These are phyloP conservation scores for Drosophila takahashii DNA, from an alignment of 1,140 invertebrate species.

Conservation along the genomic window DNA sequence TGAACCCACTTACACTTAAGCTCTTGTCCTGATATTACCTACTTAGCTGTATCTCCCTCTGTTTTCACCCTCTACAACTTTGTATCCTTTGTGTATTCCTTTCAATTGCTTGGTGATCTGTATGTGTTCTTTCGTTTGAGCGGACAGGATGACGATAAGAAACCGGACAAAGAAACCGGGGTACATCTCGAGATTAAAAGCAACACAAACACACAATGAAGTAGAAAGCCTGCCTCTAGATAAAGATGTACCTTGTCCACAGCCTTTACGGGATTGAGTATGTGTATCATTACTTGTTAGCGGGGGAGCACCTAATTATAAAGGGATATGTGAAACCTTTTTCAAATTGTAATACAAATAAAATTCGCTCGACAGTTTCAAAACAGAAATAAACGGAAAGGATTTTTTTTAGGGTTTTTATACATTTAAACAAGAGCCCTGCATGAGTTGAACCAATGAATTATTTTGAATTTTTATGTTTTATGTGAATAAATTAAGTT, in stretches of 20 bases:
- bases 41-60: conserved; percentile 37
- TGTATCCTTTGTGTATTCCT: conserved; percentile 12
- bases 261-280: conserved; percentile 33
- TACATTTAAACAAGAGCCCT: too few species aligned
- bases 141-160: conserved; percentile 15
- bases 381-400: conserved; percentile 6
- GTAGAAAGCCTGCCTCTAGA: conserved; percentile 5
- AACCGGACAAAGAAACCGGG: conserved; percentile 6
- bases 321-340: conserved; percentile 38
- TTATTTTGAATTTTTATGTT: too few species aligned
- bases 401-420: too few species aligned
- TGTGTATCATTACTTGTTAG: conserved; percentile 44
- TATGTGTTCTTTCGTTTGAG: conserved; percentile 17
- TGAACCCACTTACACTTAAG: conserved; percentile 29
- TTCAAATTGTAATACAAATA: conserved; percentile 46
- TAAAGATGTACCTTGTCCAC: conserved; percentile 23
- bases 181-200: conserved; percentile 29
- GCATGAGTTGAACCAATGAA: too few species aligned
- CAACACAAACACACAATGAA: too few species aligned
- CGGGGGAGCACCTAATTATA: conserved; percentile 38
- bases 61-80: conserved; percentile 13
- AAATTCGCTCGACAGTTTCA: conserved; percentile 35
- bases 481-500: too few species aligned
- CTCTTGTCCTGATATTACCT: conserved; percentile 17
- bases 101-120: conserved; percentile 27